Conservation (phyloP, 2,113 vertebrate species). For the Hydropotes inermis region DNA sequence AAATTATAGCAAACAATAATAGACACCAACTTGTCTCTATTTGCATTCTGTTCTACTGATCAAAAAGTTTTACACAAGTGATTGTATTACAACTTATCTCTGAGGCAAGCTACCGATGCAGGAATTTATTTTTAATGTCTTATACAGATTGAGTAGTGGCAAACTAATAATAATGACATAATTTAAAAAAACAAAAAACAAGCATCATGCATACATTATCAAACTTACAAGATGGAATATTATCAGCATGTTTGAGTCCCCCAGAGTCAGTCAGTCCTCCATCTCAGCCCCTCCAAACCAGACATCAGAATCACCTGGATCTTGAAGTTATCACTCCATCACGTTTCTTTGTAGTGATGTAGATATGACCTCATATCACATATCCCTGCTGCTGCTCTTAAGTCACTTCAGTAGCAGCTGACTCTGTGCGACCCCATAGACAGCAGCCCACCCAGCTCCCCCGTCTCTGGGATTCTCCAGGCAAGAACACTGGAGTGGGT, state of each 20-base stretch:
- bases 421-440: too few relatives aligned
- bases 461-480: too few relatives aligned
- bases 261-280: neutral
- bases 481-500: too few relatives aligned
- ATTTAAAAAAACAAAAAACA: neutral
- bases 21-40: neutral
- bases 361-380: neutral
- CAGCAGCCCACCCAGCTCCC: too few relatives aligned
- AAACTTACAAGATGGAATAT: neutral
- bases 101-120: neutral
- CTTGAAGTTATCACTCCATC: neutral
- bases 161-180: neutral
- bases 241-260: neutral
- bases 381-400: neutral
- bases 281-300: too few relatives aligned
- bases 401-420: too few relatives aligned
- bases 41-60: conserved; percentile 5
- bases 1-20: conserved; percentile 31
- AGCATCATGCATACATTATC: neutral
- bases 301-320: neutral
- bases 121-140: neutral
- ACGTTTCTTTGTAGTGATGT: neutral
- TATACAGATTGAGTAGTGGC: neutral
- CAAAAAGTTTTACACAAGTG: neutral
- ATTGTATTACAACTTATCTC: neutral